Evolutionary conservation across 2,113 vertebrate species (phyloP).

Genomic region (Corythaixoides concolor): DNA sequence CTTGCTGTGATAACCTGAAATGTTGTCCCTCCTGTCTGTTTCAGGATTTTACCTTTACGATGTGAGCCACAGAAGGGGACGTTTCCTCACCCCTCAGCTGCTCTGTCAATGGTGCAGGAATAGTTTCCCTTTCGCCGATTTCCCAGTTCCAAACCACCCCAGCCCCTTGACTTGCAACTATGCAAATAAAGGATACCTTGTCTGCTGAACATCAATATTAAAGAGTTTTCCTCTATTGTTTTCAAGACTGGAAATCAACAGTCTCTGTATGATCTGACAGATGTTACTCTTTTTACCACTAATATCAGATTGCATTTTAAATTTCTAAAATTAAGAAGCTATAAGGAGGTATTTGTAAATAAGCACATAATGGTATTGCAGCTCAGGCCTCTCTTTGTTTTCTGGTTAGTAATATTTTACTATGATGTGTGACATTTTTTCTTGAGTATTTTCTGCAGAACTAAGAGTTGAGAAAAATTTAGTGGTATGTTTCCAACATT

Average conservation of each 20-base stretch:
- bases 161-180: not conserved
- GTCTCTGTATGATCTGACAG: not conserved
- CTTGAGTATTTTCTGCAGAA: not conserved
- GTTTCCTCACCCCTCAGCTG: accelerated
- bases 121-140: not conserved
- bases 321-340: not conserved
- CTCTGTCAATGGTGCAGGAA: not conserved
- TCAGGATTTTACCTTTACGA: not conserved
- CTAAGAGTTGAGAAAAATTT: not conserved
- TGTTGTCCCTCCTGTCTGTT: not conserved
- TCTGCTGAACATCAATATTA: not conserved
- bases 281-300: not conserved
- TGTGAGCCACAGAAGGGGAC: not conserved
- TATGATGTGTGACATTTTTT: not conserved
- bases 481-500: not conserved
- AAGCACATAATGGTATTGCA: not conserved
- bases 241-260: not conserved
- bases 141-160: not conserved
- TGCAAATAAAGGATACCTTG: not conserved
- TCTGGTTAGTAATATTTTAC: not conserved
- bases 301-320: not conserved
- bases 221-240: not conserved
- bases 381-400: not conserved
- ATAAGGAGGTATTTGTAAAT: not conserved
- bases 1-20: not conserved